Conservation (phyloP, 2,888 invertebrate species). For the Lasius fuliginosus region DNA sequence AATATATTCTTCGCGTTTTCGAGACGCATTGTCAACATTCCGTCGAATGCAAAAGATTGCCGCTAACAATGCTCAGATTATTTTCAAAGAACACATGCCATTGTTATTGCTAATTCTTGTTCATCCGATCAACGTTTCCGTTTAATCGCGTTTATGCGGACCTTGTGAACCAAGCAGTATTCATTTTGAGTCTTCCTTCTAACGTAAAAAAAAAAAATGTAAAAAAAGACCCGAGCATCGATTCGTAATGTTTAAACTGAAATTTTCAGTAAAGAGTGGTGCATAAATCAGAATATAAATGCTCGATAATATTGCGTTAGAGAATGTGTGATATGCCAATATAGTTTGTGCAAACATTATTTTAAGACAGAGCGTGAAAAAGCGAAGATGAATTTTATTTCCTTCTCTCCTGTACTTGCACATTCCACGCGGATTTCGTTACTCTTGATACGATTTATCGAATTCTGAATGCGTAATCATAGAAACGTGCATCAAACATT, state of each 20-base stretch:
- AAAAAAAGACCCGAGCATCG: not conserved
- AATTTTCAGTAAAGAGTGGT: not conserved
- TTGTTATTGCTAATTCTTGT: not conserved
- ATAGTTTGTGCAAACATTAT: constrained; percentile 30
- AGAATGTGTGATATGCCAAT: constrained; percentile 14
- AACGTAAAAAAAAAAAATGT: constrained; percentile 10
- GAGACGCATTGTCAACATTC: constrained; percentile 19
- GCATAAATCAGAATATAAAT: constrained; percentile 8
- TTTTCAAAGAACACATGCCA: not conserved
- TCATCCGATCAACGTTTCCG: constrained; percentile 3
- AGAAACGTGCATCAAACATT: constrained; percentile 50
- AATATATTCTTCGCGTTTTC: constrained; percentile 15
- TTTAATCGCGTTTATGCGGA: constrained; percentile 66
- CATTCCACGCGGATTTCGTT: constrained; percentile 15
- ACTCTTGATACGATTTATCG: constrained; percentile 26
- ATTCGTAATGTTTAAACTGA: constrained; percentile 9
- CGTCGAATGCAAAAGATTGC: not conserved
- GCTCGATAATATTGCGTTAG: constrained; percentile 10
- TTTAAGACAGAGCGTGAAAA: constrained; percentile 32
- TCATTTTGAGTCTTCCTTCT: constrained; percentile 51
- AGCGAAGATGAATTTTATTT: constrained; percentile 31
- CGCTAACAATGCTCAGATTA: not conserved
- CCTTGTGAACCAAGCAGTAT: constrained; percentile 74
- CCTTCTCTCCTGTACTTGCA: constrained; percentile 14
- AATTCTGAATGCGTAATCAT: constrained; percentile 28